Conservation (phyloP, 2,888 invertebrate genomes). For the Pilophorus perplexus region DNA sequence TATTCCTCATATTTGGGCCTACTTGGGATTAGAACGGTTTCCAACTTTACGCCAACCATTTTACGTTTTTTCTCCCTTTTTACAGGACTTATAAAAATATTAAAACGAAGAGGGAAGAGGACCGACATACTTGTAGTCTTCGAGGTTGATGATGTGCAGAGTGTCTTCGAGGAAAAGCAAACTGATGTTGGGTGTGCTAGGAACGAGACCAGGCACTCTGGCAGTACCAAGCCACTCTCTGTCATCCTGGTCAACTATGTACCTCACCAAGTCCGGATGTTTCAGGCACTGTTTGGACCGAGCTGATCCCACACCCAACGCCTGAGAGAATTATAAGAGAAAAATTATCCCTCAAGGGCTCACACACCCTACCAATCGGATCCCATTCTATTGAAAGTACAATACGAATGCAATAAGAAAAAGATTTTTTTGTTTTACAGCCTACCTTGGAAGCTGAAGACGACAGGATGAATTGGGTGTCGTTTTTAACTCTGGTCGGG, state of each 20-base stretch:
- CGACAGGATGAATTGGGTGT: conserved; percentile 72
- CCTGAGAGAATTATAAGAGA: conserved; percentile 32
- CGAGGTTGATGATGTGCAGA: conserved; percentile 68
- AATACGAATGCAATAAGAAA: background rate
- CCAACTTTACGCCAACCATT: too few species aligned
- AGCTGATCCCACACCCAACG: conserved; percentile 69
- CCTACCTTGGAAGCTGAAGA: conserved; percentile 49
- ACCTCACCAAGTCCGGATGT: conserved; percentile 72
- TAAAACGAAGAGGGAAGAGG: too few species aligned
- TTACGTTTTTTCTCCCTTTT: too few species aligned
- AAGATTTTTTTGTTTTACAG: background rate
- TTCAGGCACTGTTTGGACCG: conserved; percentile 72
- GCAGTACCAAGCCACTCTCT: conserved; percentile 77
- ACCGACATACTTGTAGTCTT: conserved; percentile 68
- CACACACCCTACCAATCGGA: too few species aligned
- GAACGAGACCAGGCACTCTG: conserved; percentile 46
- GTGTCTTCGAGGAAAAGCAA: conserved; percentile 76
- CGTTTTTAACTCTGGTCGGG: conserved; percentile 65
- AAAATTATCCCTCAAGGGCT: background rate
- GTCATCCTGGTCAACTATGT: conserved; percentile 75
- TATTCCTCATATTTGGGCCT: too few species aligned
- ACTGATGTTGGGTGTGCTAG: conserved; percentile 53
- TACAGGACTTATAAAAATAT: too few species aligned
- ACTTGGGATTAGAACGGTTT: too few species aligned
- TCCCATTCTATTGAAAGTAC: too few species aligned